Percentiles rank a stretch among this genome's conserved stretches.
Evolutionary conservation across 2,797 vertebrate genomes (phyloP).

Genomic region (Parauchenoglanis ngamensis): DNA sequence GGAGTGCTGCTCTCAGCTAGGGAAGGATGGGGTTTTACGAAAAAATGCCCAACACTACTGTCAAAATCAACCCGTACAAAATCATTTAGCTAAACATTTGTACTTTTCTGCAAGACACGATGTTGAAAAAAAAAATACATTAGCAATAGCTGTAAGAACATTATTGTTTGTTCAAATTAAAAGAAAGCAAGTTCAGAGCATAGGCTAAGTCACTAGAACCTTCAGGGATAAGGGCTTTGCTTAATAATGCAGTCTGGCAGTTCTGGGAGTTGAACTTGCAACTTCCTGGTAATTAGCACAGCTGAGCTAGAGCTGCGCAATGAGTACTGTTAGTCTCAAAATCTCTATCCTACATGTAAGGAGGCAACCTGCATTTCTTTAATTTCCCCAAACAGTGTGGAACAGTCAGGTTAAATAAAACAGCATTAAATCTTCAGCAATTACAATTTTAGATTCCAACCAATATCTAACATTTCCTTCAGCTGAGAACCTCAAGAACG

Average conservation of each 20-base stretch:
- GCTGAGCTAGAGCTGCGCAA: not conserved
- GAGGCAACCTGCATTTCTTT: not conserved
- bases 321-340: not conserved
- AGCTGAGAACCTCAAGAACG: no score
- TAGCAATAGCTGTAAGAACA: not conserved
- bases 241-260: not conserved
- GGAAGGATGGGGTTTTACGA: not conserved
- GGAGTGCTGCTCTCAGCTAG: slow-evolving; percentile 26
- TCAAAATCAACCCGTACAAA: not conserved
- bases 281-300: not conserved
- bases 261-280: not conserved
- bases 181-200: not conserved
- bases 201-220: not conserved
- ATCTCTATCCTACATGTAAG: not conserved
- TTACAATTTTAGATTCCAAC: no score
- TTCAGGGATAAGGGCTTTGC: not conserved
- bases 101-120: not conserved
- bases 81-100: not conserved
- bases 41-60: not conserved
- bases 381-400: not conserved
- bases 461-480: no score
- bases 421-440: not conserved
- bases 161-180: not conserved
- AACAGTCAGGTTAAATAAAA: not conserved
- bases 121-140: not conserved